phyloP scores from a whole-genome alignment of 2,113 vertebrate species.

The Paradisaea rubra region DNA sequence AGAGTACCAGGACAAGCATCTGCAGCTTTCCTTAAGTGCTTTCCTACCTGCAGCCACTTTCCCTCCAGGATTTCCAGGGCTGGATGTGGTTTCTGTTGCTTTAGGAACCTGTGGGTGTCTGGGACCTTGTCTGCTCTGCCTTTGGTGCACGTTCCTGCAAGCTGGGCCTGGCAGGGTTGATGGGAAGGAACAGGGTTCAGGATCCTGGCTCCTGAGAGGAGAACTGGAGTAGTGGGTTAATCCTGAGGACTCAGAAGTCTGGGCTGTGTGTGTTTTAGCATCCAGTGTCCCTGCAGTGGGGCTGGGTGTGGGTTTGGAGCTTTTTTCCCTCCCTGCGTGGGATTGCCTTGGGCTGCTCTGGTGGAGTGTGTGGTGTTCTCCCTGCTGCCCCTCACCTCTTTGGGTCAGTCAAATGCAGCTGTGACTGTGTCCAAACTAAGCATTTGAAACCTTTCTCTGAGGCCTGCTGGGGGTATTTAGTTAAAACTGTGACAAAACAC shows the following conservation, averaged over 20 bases:
- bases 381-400: not conserved
- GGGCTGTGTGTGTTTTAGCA: rapidly evolving
- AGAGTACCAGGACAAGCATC: not conserved
- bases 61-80: not conserved
- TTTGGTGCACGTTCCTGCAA: not conserved
- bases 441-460: not conserved
- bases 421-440: not conserved
- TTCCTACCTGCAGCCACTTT: not conserved
- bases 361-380: not conserved
- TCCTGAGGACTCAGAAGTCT: not conserved
- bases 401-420: not conserved
- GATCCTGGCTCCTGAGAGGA: not conserved
- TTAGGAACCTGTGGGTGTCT: not conserved
- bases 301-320: not conserved
- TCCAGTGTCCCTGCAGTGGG: not conserved
- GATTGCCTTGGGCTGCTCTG: not conserved
- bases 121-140: not conserved
- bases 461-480: not conserved
- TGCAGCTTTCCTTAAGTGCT: not conserved
- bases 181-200: not conserved
- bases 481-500: not conserved
- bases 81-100: not conserved
- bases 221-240: not conserved
- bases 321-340: rapidly evolving
- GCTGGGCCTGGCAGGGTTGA: not conserved